Percentiles rank a stretch among this genome's conserved stretches.
Conservation (phyloP, 2,888 invertebrate species). For the Tinea semifulvella region DNA sequence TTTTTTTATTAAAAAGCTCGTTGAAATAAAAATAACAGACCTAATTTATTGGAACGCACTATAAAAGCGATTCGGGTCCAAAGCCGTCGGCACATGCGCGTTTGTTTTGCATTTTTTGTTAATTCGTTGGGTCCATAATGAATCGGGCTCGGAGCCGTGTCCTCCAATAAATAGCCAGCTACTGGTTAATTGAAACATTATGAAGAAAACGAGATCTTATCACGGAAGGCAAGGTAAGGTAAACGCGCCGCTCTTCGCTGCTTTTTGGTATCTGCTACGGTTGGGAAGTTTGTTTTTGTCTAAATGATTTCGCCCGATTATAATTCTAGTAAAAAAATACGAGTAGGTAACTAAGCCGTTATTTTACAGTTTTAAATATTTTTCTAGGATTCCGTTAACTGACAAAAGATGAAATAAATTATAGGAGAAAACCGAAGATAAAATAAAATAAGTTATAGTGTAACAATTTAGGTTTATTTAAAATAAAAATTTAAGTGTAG, state of each 20-base stretch:
- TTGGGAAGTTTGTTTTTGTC: no score
- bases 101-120: constrained; percentile 14
- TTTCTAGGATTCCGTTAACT: no score
- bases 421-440: no score
- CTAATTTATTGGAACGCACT: not conserved
- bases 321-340: not conserved
- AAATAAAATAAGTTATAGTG: no score
- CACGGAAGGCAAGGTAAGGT: constrained; percentile 20
- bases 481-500: no score
- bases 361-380: not conserved
- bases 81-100: constrained; percentile 1
- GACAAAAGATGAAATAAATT: no score
- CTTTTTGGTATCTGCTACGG: no score
- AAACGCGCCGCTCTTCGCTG: constrained; percentile 5
- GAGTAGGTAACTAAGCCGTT: not conserved
- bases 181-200: constrained; percentile 67
- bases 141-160: constrained; percentile 8
- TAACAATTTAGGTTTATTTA: no score
- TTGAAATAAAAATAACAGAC: no score
- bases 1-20: constrained; percentile 27
- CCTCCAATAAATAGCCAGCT: constrained; percentile 58
- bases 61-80: not conserved
- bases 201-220: constrained; percentile 47
- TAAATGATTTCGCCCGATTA: no score
- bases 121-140: constrained; percentile 11